Evolutionary conservation across 2,888 invertebrate genomes (phyloP), one percentile per base, ranked within the genome.

Genomic region (Thymelicus acteon): DNA sequence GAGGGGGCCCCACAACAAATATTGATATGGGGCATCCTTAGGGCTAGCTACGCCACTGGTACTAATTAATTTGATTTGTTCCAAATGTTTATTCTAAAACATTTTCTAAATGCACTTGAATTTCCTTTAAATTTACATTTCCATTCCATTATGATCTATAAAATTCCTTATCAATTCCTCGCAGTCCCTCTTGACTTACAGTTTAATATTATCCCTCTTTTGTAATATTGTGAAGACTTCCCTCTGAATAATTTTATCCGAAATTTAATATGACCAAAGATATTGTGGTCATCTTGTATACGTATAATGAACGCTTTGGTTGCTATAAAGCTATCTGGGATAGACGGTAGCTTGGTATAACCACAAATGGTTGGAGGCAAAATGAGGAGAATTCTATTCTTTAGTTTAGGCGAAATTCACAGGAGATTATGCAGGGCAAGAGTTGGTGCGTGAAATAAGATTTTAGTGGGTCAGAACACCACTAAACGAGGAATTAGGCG

Each of bases 261-360:
- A 54, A 54, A 54, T 54, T 54, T 54, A 54, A 54, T 24, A 24
- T 54, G 54, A 54, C 54, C 54, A 54, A 54, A 8, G 54, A 54
- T 54, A 19, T 19, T 54, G 54, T 54, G 54, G 54, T 54, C 24
- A 54, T 54, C 19, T 54, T 24, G 54, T 15, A 24, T 54, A 12
- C 24, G 54, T 2, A 54, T 54, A 24, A 54, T 24, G 12, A 54
- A 6, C 24, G 54, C 24, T 54, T 10, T 15, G 15, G 19, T 6
- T 7, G 19, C 19, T 19, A 19, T 19, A 19, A 19, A 49, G 49
- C 6, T 15, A 52, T 52, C 52, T 8, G 8, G 10, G 52, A 7
- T 52, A 19, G 52, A 52, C 49, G 15, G 49, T 31, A 31, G 31
- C 31, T 12, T 44, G 12, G 44, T 44, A 12, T 44, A 15, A 19